Evolutionary conservation across 2,113 vertebrate genomes (phyloP).

Genomic region (Corvus hawaiiensis): DNA sequence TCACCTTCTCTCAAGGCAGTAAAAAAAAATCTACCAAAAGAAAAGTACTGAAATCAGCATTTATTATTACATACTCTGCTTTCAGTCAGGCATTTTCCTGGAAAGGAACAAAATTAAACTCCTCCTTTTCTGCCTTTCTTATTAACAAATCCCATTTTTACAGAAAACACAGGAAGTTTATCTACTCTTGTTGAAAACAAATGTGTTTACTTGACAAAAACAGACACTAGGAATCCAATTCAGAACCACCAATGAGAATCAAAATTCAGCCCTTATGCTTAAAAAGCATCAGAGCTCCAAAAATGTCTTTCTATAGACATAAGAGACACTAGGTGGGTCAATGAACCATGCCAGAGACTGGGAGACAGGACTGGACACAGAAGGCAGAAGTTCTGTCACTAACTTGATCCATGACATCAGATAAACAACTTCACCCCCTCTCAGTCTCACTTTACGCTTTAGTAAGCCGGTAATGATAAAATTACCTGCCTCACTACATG

Average conservation of each 20-base stretch:
- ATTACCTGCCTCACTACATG: conserved; percentile 11
- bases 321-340: background rate
- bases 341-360: background rate
- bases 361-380: background rate
- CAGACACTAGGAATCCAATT: background rate
- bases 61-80: background rate
- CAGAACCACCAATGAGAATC: background rate
- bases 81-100: background rate
- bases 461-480: conserved; percentile 32
- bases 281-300: background rate
- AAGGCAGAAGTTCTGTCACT: background rate
- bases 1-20: background rate
- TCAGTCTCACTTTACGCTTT: conserved; percentile 29
- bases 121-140: background rate
- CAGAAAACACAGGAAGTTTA: background rate
- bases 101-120: background rate
- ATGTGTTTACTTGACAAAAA: background rate
- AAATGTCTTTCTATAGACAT: background rate
- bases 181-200: background rate
- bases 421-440: background rate
- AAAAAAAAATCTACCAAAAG: background rate
- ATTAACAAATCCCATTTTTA: background rate
- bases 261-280: background rate
- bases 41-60: background rate
- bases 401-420: background rate